Evolutionary conservation across 2,113 vertebrate genomes (phyloP), one percentile per base, ranked within the genome.

Genomic region (Notarius lentiginosus): DNA sequence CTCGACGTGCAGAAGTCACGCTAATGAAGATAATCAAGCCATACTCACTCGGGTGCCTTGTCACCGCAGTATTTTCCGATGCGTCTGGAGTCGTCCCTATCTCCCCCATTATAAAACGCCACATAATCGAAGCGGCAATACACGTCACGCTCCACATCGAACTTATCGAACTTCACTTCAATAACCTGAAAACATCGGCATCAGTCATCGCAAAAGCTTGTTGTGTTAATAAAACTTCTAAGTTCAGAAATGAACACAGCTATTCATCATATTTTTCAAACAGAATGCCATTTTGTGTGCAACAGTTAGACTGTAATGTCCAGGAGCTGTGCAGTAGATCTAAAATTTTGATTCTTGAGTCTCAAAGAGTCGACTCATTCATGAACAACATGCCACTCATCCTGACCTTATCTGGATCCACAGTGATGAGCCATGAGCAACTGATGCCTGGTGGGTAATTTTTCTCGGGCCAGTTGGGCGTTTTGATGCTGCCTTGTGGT

Each of bases 51-150:
- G 0, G 97, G 97, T 2, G 90, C 81, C 0, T 75, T 53, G 85
- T 97, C 96, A 0, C 97, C 97, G 1, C 97, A 98, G 93, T 95
- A 97, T 92, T 93, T 96, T 41, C 96, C 97, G 63, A 97, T 94
- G 60, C 95, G 95, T 2, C 93, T 94, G 0, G 96, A 94, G 51
- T 96, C 94, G 0, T 97, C 96, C 1, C 70, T 96, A 86, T 95
- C 89, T 0, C 96, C 95, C 0, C 97, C 97, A 0, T 97, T 97
- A 90, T 95, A 98, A 84, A 97, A 95, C 0, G 95, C 94, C 84
- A 97, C 96, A 0, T 97, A 98, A 92, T 98, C 97, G 11, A 97
- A 98, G 27, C 97, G 96, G 88, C 97, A 98, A 72, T 97, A 97
- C 4, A 89, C 92, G 89, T 98, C 97, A 0, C 90, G 87, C 90